Evolutionary conservation across 2,888 invertebrate species (phyloP).

Genomic region (Melolontha melolontha): DNA sequence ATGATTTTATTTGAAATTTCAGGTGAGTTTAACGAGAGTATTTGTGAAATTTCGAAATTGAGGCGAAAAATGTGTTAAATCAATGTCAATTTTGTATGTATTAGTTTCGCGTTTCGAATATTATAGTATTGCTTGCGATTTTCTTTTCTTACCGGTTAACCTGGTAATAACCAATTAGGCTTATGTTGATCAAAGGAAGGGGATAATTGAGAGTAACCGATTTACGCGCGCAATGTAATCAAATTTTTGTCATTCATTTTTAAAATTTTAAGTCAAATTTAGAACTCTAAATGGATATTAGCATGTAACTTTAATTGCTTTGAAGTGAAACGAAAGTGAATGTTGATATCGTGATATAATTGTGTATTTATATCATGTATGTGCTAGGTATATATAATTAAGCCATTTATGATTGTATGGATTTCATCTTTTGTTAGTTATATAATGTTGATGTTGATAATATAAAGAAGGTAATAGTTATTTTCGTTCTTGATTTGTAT

Average conservation of each 20-base stretch:
- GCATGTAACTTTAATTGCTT: not conserved
- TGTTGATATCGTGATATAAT: slow-evolving; percentile 14
- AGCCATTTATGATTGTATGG: not conserved
- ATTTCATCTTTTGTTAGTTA: too few relatives aligned
- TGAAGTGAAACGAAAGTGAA: slow-evolving; percentile 25
- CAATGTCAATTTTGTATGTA: too few relatives aligned
- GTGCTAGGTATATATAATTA: not conserved
- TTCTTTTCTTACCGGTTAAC: not conserved
- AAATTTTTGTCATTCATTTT: slow-evolving; percentile 15
- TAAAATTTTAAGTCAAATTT: too few relatives aligned
- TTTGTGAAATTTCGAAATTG: too few relatives aligned
- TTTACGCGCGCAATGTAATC: slow-evolving; percentile 10
- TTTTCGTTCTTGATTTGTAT: too few relatives aligned
- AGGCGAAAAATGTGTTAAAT: too few relatives aligned
- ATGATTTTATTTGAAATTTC: slow-evolving; percentile 13
- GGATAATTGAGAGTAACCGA: slow-evolving; percentile 18
- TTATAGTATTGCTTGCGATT: not conserved
- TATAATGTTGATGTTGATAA: too few relatives aligned
- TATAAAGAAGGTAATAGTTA: too few relatives aligned
- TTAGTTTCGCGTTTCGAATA: too few relatives aligned
- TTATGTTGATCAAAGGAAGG: not conserved
- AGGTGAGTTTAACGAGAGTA: slow-evolving; percentile 6
- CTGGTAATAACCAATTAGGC: not conserved
- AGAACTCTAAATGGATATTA: not conserved
- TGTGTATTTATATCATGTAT: slow-evolving; percentile 8